Evolutionary conservation across 2,113 vertebrate genomes (phyloP), one percentile per base, ranked within the genome.

Genomic region (Macrotus californicus): DNA sequence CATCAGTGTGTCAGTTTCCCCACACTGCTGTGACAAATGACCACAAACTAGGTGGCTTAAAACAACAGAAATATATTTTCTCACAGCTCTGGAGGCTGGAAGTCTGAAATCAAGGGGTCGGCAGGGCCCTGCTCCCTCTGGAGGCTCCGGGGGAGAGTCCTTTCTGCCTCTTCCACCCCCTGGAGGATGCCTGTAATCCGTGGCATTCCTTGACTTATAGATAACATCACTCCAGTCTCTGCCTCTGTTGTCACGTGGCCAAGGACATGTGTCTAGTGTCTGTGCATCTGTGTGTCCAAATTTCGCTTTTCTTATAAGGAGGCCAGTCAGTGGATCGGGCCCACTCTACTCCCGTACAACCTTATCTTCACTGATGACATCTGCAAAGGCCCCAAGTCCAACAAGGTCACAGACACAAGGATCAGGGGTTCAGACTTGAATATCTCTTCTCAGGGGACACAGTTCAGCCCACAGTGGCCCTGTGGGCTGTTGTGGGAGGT

Each of bases 401-500:
- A 72, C 16, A 56, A 76, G 69, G n/a, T 13, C 75, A 41, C 56
- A 2, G 19, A 4, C 29, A 22, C 39, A 36, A 18, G 3, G 9
- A 7, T 19, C 14, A 14, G 36, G 6, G 21, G 6, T 26, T 15
- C 22, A 66, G 50, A 22, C 3, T 21, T 43, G 19, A 26, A 31
- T 7, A 18, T 31, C 54, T 69, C n/a, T 39, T 92, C 36, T 26
- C 34, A 0, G 19, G 69, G 56, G 15, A 72, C 59, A 59, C 50
- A 34, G 16, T 50, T 36, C 72, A 46, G 46, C 43, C 39, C 36
- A 16, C 36, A 15, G 7, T 13, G 61, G 18, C 9, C 43, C 59
- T 21, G 31, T 3, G 11, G 80, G 59, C n/a, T 24, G 4, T 0
- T 0, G 0, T 1, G 22, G 14, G 0, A 43, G 92, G 11, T 10